Evolutionary conservation across 2,888 invertebrate species (phyloP).

Genomic region (Saturnia pavonia): DNA sequence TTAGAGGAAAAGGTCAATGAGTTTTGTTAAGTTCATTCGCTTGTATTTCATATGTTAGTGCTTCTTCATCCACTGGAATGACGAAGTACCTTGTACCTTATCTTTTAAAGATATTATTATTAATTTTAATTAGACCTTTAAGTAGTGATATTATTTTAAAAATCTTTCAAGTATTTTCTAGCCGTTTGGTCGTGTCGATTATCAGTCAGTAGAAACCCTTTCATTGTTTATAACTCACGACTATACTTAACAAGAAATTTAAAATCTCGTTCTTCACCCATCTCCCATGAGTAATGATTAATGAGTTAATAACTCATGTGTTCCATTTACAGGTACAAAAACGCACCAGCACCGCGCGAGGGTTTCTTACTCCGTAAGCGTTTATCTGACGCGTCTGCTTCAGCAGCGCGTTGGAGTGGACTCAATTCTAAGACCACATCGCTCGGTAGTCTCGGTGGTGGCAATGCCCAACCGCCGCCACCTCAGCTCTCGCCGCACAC

Average conservation of each 20-base stretch:
- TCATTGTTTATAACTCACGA: too few species aligned
- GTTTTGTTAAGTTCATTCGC: background rate
- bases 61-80: too few species aligned
- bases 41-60: background rate
- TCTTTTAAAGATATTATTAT: background rate
- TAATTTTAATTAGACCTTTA: background rate
- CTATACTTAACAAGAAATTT: background rate
- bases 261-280: background rate
- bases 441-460: slow-evolving; percentile 86
- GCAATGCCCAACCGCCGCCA: slow-evolving; percentile 81
- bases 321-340: slow-evolving; percentile 73
- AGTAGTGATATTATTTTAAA: background rate
- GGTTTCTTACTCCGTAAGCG: slow-evolving; percentile 92
- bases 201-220: background rate
- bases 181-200: background rate
- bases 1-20: background rate
- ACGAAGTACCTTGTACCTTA: background rate
- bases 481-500: slow-evolving; percentile 75
- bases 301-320: background rate
- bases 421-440: slow-evolving; percentile 94
- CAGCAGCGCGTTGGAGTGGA: slow-evolving; percentile 83
- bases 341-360: slow-evolving; percentile 87
- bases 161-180: background rate
- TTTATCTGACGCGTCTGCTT: slow-evolving; percentile 85
- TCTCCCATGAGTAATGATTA: background rate